phyloP scores from a whole-genome alignment of 1,140 invertebrate genomes.

The Cyclina sinensis region DNA sequence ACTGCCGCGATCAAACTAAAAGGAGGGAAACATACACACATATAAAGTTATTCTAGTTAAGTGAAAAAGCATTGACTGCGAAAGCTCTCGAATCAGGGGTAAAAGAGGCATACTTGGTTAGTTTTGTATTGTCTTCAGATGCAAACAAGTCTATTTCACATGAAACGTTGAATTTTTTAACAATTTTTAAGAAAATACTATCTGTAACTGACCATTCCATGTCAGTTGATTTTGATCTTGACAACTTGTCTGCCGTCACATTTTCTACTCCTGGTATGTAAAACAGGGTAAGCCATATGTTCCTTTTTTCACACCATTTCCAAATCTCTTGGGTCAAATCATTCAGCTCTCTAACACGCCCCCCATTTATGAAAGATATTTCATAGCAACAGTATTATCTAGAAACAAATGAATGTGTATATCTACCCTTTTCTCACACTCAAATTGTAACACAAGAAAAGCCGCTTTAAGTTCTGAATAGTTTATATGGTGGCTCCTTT shows the following conservation, averaged over 20 bases:
- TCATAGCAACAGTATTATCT: background rate
- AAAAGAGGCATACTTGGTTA: background rate
- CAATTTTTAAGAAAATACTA: background rate
- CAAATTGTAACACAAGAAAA: background rate
- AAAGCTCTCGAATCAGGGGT: background rate
- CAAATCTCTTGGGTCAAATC: background rate
- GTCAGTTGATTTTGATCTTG: background rate
- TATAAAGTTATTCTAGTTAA: background rate
- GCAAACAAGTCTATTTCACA: constrained; percentile 11
- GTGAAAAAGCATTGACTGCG: background rate
- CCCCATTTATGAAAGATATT: background rate
- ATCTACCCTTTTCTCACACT: background rate
- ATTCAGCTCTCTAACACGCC: background rate
- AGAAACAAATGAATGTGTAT: background rate
- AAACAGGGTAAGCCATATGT: background rate
- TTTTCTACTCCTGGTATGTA: background rate
- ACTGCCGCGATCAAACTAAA: background rate
- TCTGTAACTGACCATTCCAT: background rate
- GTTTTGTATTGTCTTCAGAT: background rate
- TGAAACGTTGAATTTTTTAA: background rate
- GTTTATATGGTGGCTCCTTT: background rate
- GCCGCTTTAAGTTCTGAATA: background rate
- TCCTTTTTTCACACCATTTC: background rate
- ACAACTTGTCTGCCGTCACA: too few relatives aligned
- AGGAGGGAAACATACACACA: constrained; percentile 6